Evolutionary conservation across 2,797 vertebrate genomes (phyloP).

Genomic region (Gallinago nigripennis): DNA sequence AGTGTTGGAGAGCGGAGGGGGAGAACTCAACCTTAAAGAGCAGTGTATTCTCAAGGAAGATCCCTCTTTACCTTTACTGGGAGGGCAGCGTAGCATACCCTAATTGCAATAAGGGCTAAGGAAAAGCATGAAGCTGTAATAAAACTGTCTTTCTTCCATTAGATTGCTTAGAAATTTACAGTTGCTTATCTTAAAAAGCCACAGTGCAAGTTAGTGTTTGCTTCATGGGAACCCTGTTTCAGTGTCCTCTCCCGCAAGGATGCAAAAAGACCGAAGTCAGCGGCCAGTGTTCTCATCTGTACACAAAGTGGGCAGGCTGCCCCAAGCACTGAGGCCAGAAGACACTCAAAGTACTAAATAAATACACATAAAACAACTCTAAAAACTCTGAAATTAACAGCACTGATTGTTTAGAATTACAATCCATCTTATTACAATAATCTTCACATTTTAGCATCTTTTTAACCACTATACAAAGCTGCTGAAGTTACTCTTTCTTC

Average conservation of each 20-base stretch:
- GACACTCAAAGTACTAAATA: slow-evolving; percentile 41
- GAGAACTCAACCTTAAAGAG: not conserved
- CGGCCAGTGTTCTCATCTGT: not conserved
- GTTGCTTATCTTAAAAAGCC: slow-evolving; percentile 9
- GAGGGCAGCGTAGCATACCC: not conserved
- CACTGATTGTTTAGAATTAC: slow-evolving; percentile 34
- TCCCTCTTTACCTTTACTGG: not conserved
- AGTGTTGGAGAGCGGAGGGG: not conserved
- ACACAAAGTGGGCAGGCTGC: not conserved
- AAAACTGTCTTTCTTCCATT: not conserved
- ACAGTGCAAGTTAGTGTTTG: slow-evolving; percentile 13
- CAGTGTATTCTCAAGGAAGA: not conserved
- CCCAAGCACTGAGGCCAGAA: not conserved
- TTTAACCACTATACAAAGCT: slow-evolving; percentile 9
- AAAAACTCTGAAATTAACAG: slow-evolving; percentile 34
- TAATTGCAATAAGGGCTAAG: not conserved
- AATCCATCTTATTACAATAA: slow-evolving; percentile 12
- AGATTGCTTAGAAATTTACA: slow-evolving; percentile 4
- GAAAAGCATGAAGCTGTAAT: not conserved
- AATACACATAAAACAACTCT: slow-evolving; percentile 46
- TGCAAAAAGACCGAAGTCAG: not conserved
- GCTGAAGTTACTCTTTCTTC: not conserved
- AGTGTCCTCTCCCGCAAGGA: not conserved
- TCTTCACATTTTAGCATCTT: slow-evolving; percentile 36
- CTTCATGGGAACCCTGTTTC: not conserved